Evolutionary conservation across 2,113 vertebrate species (phyloP).

Genomic region (Sinocyclocheilus anshuiensis): DNA sequence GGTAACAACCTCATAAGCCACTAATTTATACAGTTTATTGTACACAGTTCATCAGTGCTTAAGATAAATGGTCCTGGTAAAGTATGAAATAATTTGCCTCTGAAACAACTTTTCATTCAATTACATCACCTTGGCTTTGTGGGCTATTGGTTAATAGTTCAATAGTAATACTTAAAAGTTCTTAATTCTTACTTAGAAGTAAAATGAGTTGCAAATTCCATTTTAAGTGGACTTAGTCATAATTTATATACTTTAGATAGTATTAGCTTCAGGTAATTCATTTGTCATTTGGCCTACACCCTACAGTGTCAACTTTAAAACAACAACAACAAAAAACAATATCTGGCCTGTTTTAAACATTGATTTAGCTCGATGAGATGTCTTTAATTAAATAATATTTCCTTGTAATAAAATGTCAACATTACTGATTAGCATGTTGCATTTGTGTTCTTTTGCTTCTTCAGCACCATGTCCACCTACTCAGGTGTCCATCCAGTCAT

Average conservation of each 20-base stretch:
- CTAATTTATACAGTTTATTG: neutral
- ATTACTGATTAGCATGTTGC: neutral
- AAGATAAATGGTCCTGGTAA: neutral
- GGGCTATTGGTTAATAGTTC: neutral
- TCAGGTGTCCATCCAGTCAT: slow-evolving; percentile 58
- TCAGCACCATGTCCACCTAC: slow-evolving; percentile 75
- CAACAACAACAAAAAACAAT: neutral
- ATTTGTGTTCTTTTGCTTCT: slow-evolving; percentile 11
- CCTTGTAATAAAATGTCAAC: neutral
- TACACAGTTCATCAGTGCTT: neutral
- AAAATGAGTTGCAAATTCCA: neutral
- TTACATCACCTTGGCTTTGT: neutral
- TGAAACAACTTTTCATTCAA: neutral
- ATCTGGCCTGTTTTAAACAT: neutral
- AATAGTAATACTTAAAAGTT: no score
- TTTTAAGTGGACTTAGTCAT: neutral
- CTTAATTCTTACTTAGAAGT: neutral
- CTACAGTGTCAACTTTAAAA: no score
- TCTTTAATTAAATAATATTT: neutral
- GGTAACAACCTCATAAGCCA: slow-evolving; percentile 59
- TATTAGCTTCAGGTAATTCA: neutral
- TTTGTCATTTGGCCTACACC: no score
- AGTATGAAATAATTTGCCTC: neutral
- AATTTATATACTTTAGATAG: neutral
- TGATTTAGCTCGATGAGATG: neutral